Base-by-base conservation (phyloP, 2,797 vertebrate genomes). In the Malurus splendens region DNA sequence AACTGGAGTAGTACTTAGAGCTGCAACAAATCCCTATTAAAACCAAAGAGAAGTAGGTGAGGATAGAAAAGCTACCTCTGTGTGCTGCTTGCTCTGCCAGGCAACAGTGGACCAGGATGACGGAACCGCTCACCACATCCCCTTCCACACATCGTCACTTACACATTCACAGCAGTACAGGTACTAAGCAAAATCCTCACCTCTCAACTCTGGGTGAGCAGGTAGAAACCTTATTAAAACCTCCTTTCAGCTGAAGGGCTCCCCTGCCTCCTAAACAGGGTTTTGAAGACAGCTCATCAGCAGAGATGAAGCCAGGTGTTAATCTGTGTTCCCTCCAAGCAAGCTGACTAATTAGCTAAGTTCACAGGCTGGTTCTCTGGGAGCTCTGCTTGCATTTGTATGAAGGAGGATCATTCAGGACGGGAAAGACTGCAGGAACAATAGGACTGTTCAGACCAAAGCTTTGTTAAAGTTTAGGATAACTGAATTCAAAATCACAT, bases 261-360 rank as follows among this genome's bases (percentile, higher is more conserved):
- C 39, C 68, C 24, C 30, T 47, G 54, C n/a, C 57, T 93, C 82
- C 68, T 66, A 38, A 85, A 32, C 79, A 70, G 85, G 67, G 27
- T 82, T 91, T 52, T 89, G 71, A 86, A 92, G 91, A 48, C 75
- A 78, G 67, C n/a, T 84, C 9, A 6, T 84, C 87, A 86, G 56
- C 75, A 68, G 48, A 67, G 48, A 57, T 68, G 60, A 90, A 70
- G 60, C 41, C 89, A 93, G 72, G 87, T 93, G 85, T 82, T 82
- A 92, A 86, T 76, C 39, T 70, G 33, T 57, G 52, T 27, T 76
- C 27, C 64, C 57, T 59, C 11, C 32, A 84, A 68, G 78, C 38
- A 61, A 3, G 4, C 36, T 42, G 55, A 33, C 74, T 93, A 93
- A 91, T 95, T 88, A 92, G 42, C 52, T 18, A 55, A 61, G 7